Conservation (phyloP, 2,113 vertebrate species). For the Hemicordylus capensis region DNA sequence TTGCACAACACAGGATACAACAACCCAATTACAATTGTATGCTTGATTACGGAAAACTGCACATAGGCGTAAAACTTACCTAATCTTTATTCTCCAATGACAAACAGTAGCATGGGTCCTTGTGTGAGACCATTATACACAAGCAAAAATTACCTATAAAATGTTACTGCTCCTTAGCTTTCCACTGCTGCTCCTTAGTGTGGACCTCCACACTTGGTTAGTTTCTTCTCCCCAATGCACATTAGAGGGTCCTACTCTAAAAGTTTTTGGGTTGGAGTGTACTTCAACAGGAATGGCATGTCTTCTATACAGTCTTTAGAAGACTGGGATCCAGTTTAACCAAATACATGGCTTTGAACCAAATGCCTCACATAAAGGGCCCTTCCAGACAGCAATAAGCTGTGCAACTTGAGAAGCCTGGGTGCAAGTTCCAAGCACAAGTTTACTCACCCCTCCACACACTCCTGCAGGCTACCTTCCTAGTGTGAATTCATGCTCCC, state of each 20-base stretch:
- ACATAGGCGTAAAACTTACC: constrained; percentile 22
- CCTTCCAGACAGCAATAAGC: no score
- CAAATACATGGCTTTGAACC: neutral
- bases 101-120: constrained; percentile 28
- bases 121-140: constrained; percentile 52
- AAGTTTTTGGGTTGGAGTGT: constrained; percentile 2
- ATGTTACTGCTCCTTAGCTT: constrained; percentile 51
- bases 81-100: constrained; percentile 34
- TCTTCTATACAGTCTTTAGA: neutral
- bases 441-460: no score
- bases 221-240: constrained; percentile 44
- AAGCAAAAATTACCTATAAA: constrained; percentile 35
- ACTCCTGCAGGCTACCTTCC: no score
- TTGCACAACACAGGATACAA: no score
- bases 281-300: rapidly evolving
- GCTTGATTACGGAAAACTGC: no score
- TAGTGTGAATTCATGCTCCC: no score
- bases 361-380: neutral
- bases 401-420: no score
- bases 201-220: constrained; percentile 40
- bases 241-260: constrained; percentile 34
- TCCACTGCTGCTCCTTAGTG: constrained; percentile 20
- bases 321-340: neutral
- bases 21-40: no score
- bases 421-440: no score